Base-by-base conservation (phyloP, 2,797 vertebrate species). In the Phrynocephalus vlangalii region DNA sequence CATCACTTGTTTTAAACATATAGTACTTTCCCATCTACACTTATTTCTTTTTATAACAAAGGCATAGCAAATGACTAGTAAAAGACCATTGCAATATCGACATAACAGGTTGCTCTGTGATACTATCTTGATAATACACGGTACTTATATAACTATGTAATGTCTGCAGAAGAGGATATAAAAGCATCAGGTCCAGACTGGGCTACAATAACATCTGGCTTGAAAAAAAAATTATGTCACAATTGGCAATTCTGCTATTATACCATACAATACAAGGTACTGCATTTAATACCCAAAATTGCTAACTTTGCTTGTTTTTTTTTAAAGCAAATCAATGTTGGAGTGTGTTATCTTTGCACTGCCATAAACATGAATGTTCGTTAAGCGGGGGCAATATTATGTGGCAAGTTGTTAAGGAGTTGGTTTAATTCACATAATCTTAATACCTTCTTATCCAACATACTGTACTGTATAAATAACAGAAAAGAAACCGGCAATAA, bases 341-440 rank as follows among this genome's bases (percentile, higher is more conserved):
- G 20, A 88, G 73, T 9, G 82, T 38, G 44, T 52, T 83, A 15
- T 78, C 78, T 90, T 89, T 78, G 38, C 38, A 44, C 78, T 4
- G 38, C 72, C 78, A 78, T 1, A 44, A 22, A 85, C 18, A 15
- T 85, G 16, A 3, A 33, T 30, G 28, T 84, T 60, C 63, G 22
- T 63, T 5, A 26, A 79, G 15, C 13, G 15, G 4, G 86, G 72
- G 13, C 2, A 11, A 80, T 28, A 63, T 80, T 52, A 75, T 0
- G 84, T 18, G 80, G 28, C 15, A 81, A 24, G 18, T 5, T 86
- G 44, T 72, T 66, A 67, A 87, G 38, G 3, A 10, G 7, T 75
- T 84, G 24, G 10, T 8, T 73, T 44, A 73, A 13, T 7, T 24
- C 1, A 44, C n/a, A 87, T 48, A 76, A 76, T 86, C 70, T 56